These are phyloP conservation scores for Euschistus heros DNA, from an alignment of 1,140 invertebrate genomes.

Conservation along the genomic window DNA sequence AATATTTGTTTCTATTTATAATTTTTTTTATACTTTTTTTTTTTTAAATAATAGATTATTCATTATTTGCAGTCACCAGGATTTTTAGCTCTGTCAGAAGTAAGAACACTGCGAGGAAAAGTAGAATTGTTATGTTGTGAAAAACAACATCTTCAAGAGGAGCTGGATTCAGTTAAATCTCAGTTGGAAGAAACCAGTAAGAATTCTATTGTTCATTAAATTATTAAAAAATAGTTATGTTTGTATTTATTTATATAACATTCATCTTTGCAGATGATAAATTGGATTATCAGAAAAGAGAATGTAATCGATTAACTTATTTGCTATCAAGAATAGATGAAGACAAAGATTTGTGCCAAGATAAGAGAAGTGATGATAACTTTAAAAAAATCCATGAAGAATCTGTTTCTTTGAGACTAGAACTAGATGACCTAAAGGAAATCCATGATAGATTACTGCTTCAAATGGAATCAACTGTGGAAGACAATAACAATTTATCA, in stretches of 20 bases:
- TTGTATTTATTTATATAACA: no score
- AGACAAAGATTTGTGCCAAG: no score
- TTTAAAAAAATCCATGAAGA: neutral
- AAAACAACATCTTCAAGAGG: slow-evolving; percentile 4
- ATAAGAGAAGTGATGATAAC: neutral
- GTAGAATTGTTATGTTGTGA: slow-evolving; percentile 9
- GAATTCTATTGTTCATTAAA: neutral
- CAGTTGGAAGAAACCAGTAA: neutral
- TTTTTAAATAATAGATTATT: neutral
- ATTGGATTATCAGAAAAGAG: no score
- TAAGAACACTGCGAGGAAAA: neutral
- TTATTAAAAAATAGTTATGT: neutral
- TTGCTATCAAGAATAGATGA: no score
- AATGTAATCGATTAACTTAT: no score
- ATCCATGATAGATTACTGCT: neutral
- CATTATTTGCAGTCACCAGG: neutral
- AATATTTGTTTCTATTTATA: neutral
- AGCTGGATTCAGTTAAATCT: slow-evolving; percentile 1
- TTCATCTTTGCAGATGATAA: no score
- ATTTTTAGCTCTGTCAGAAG: slow-evolving; percentile 11
- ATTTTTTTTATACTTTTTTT: neutral
- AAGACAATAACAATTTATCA: neutral
- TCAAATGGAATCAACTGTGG: neutral
- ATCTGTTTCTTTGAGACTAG: neutral
- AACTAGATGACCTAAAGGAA: neutral